Base-by-base conservation (phyloP, 2,888 invertebrate genomes). In the Hybos culiciformis region DNA sequence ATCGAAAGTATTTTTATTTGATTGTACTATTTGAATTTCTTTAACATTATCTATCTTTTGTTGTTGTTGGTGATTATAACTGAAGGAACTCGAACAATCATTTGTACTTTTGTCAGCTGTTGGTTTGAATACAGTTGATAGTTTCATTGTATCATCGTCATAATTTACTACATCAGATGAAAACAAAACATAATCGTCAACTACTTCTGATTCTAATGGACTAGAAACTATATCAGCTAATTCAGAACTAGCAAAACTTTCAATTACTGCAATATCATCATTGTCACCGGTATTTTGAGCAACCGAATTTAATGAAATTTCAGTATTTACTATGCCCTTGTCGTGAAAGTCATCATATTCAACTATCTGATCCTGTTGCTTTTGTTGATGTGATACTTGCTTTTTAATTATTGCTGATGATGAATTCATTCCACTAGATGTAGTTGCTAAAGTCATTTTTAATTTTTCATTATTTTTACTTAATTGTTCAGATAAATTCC, bases 121-220 rank as follows among this genome's bases (percentile, higher is more conserved):
- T 11, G 32, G 15, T 32, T 32, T 17, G 15, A 15, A 17, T 32
- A 70, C 54, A 74, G 74, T 46, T 76, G 32, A 32, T 3, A 17
- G 17, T 17, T 32, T 17, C 7, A 24, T 24, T 4, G 17, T 76
- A 29, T 71, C 69, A 21, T 72, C 70, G 3, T 68, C 68, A 48
- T 75, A 69, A 51, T 77, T 77, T 0, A 71, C 71, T 56, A 72
- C 72, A 38, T 75, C 77, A 1, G 74, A 69, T 3, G 77, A 73
- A 53, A 78, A 80, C 1, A 80, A 56, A 8, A 78, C 70, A 53
- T 75, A 80, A 48, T 78, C 77, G 48, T 78, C 75, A 5, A 72
- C 67, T 49, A 72, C 72, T 48, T 72, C 73, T 0, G 71, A 63
- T 52, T 75, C 78, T 18, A 74, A 60, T 1, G 75, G 72, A 41